Evolutionary conservation across 2,888 invertebrate genomes (phyloP).

Genomic region (Brenthis daphne): DNA sequence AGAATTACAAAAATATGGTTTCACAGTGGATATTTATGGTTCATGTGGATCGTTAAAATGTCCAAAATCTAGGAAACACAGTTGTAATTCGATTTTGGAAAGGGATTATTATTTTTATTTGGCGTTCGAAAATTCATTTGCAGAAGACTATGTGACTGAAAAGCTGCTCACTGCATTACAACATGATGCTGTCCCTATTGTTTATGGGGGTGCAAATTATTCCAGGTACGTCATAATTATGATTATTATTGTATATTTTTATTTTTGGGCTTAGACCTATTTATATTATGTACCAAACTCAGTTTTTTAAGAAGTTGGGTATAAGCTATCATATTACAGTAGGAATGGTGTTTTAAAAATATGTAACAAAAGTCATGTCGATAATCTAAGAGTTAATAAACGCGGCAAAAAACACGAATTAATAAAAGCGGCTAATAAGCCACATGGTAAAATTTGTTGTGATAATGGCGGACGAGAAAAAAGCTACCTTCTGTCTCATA

Average conservation of each 20-base stretch:
- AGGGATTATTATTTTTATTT: conserved; percentile 88
- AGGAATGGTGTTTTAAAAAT: too few relatives aligned
- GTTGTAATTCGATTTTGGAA: conserved; percentile 64
- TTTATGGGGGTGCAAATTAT: conserved; percentile 86
- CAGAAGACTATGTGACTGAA: conserved; percentile 76
- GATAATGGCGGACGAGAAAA: too few relatives aligned
- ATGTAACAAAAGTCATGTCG: too few relatives aligned
- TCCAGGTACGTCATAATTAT: conserved; percentile 53
- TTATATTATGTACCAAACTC: too few relatives aligned
- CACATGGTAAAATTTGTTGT: too few relatives aligned
- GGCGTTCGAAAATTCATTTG: conserved; percentile 87
- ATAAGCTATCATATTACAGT: too few relatives aligned
- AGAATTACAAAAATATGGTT: conserved; percentile 49
- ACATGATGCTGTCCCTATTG: conserved; percentile 84
- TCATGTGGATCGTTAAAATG: conserved; percentile 71
- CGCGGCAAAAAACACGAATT: too few relatives aligned
- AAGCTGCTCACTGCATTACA: conserved; percentile 84
- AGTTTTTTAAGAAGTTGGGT: too few relatives aligned
- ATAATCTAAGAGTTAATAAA: too few relatives aligned
- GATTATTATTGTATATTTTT: background rate
- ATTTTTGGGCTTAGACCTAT: too few relatives aligned
- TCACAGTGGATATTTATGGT: conserved; percentile 79
- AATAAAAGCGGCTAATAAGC: too few relatives aligned
- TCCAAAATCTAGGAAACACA: conserved; percentile 45
- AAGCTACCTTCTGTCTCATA: too few relatives aligned